Conservation (phyloP, 1,140 invertebrate genomes). For the Drosophila lowei region DNA sequence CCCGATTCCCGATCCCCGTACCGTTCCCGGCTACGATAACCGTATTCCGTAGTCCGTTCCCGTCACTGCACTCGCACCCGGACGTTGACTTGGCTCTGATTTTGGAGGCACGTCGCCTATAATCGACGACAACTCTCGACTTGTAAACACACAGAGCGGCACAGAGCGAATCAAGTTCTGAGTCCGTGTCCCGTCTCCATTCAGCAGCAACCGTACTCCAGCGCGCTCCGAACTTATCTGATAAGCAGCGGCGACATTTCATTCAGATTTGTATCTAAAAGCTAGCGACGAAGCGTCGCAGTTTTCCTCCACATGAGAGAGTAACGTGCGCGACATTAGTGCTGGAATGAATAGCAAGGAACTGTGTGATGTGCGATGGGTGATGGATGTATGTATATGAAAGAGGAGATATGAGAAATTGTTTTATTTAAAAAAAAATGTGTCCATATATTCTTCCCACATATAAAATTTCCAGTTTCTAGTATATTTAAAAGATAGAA, state of each 20-base stretch:
- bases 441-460: too few species aligned
- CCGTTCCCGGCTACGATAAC: conserved; percentile 10
- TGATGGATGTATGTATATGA: too few species aligned
- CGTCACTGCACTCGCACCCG: too few species aligned
- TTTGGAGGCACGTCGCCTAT: background rate
- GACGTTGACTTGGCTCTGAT: too few species aligned
- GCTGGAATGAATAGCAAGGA: too few species aligned
- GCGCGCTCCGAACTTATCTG: conserved; percentile 75
- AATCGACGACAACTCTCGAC: background rate
- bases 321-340: conserved; percentile 35
- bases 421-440: too few species aligned
- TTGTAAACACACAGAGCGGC: background rate
- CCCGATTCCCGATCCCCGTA: conserved; percentile 15
- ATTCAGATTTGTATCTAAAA: conserved; percentile 77
- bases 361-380: too few species aligned
- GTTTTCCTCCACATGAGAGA: conserved; percentile 43
- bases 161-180: conserved; percentile 5
- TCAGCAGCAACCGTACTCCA: conserved; percentile 65
- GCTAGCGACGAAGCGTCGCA: conserved; percentile 48
- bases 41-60: too few species aligned
- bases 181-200: conserved; percentile 22
- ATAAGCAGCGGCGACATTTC: conserved; percentile 73
- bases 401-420: too few species aligned
- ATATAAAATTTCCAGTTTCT: too few species aligned
- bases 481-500: too few species aligned